Evolutionary conservation across 1,140 invertebrate genomes (phyloP), one percentile per base, ranked within the genome.

Genomic region (Musca vetustissima): DNA sequence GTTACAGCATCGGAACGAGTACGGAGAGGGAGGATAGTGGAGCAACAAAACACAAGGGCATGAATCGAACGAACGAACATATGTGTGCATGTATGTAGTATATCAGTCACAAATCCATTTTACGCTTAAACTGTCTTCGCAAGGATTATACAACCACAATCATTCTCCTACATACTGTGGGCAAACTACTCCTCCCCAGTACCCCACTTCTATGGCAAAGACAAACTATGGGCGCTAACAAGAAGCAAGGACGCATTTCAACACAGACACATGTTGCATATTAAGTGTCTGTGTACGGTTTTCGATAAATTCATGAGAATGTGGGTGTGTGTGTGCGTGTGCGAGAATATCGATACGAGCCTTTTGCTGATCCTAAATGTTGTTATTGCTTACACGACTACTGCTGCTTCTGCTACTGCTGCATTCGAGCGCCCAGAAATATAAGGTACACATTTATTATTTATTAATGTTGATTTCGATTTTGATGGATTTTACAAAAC

Each of bases 381-480:
- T 43, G 6, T 13, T 13, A 43, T 6, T 43, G 36, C 7, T 13
- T 1, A 43, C 13, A 11, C 11, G 6, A 11, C 11, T 11, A 13
- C 13, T 43, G 36, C 6, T 13, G 36, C 3, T 28, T 28, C 28
- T 28, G 28, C 8, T 28, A 8, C 28, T 28, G 28, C 28, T 28
- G 8, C 28, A n/a, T n/a, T n/a, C n/a, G 3, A 28, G 6, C 1
- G 36, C 7, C 11, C 13, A 13, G 36, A 43, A 43, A 43, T 43
- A 11, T 11, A 7, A 1, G 57, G 28, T 32, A 43, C 28, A 61
- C 36, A 61, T 61, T 61, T 61, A 61, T 61, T 61, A 61, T 61
- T 61, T 61, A 61, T 61, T 61, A 61, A 61, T 61, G 57, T 61
- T 43, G 57, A 61, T 61, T 61, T 61, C 57, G 57, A 61, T 61